A percentile compares a stretch with the other conserved stretches of the same genome.
These are phyloP conservation scores for Sitodiplosis mosellana DNA, from an alignment of 1,140 invertebrate genomes.

Conservation along the genomic window DNA sequence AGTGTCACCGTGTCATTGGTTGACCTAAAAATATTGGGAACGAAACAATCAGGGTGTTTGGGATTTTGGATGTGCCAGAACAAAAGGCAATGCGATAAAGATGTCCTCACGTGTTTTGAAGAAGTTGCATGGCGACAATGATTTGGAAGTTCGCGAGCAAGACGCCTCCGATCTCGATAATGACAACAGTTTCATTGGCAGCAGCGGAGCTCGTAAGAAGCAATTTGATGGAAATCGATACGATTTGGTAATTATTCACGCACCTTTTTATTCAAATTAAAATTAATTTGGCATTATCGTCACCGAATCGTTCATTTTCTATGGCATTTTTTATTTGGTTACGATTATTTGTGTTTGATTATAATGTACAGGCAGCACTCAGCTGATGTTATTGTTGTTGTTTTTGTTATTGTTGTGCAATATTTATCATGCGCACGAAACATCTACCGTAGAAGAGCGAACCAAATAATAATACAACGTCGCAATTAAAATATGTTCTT, in stretches of 20 bases:
- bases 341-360: too few species aligned
- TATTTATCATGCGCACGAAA: too few species aligned
- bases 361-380: too few species aligned
- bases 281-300: too few species aligned
- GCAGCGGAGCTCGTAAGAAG: slow-evolving; percentile 27
- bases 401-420: too few species aligned
- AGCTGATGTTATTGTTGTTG: too few species aligned
- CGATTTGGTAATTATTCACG: slow-evolving; percentile 32
- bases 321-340: too few species aligned
- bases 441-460: too few species aligned
- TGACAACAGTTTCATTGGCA: slow-evolving; percentile 19
- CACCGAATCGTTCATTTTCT: too few species aligned
- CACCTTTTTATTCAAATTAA: too few species aligned
- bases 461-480: background rate
- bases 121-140: slow-evolving; percentile 37
- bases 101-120: slow-evolving; percentile 44
- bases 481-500: background rate
- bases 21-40: background rate
- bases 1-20: background rate
- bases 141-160: slow-evolving; percentile 26
- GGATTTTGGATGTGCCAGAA: background rate
- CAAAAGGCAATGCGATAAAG: slow-evolving; percentile 2
- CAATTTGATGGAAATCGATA: slow-evolving; percentile 37
- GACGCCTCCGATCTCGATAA: slow-evolving; percentile 30
- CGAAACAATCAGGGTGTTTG: background rate